Conservation (phyloP, 92 coral and sea anemone genomes). For the Umimayanthus kanabou region DNA sequence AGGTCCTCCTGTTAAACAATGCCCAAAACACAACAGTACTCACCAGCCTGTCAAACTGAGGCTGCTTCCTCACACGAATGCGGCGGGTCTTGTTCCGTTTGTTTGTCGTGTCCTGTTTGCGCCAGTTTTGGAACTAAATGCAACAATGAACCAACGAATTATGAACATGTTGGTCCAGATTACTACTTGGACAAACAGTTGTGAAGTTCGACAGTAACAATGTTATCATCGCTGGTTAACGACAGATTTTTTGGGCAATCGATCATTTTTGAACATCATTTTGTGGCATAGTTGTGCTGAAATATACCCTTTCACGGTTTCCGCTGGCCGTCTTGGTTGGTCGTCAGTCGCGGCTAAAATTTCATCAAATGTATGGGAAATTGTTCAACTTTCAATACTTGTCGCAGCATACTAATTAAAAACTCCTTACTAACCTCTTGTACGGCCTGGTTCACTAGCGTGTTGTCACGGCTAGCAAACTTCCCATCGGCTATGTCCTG, state of each 20-base stretch:
- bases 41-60: constrained; percentile 64
- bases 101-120: constrained; percentile 82
- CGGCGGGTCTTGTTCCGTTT: constrained; percentile 78
- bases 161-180: background rate
- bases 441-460: constrained; percentile 48
- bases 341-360: too few relatives aligned
- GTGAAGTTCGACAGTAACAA: background rate
- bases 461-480: constrained; percentile 47
- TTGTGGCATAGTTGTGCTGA: too few relatives aligned
- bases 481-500: constrained; percentile 45
- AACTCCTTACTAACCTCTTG: background rate
- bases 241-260: too few relatives aligned
- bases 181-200: background rate
- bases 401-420: too few relatives aligned
- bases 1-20: background rate
- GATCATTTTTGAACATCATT: too few relatives aligned
- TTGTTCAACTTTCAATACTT: too few relatives aligned
- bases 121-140: constrained; percentile 83
- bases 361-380: too few relatives aligned
- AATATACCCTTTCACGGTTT: too few relatives aligned
- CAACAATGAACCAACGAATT: background rate
- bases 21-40: constrained; percentile 8
- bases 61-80: constrained; percentile 67
- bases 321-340: too few relatives aligned
- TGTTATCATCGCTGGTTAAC: too few relatives aligned